These are phyloP conservation scores for Riparia riparia DNA, from an alignment of 2,113 vertebrate species.

Conservation along the genomic window DNA sequence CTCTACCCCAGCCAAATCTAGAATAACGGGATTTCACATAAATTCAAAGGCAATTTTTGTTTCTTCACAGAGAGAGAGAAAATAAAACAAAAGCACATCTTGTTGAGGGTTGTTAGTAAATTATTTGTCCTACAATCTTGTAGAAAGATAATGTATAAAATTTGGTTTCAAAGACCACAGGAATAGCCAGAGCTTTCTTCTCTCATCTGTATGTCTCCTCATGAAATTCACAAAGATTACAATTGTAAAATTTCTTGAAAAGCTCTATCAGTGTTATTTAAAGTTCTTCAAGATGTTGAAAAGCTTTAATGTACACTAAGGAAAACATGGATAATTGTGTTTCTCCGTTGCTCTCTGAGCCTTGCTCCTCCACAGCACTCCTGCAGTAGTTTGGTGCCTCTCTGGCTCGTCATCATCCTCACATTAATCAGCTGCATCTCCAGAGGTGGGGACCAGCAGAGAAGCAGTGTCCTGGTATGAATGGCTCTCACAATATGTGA, in stretches of 20 bases:
- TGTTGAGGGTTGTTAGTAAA: not conserved
- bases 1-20: not conserved
- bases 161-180: not conserved
- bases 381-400: not conserved
- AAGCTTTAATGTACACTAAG: not conserved
- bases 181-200: not conserved
- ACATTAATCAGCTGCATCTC: not conserved
- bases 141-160: not conserved
- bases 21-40: not conserved
- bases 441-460: not conserved
- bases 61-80: not conserved
- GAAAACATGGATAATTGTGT: not conserved
- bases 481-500: rapidly evolving
- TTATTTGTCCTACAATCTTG: not conserved
- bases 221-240: not conserved
- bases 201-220: not conserved
- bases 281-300: not conserved
- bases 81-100: not conserved
- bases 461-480: rapidly evolving
- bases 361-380: not conserved
- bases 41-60: not conserved
- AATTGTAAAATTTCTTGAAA: not conserved
- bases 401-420: not conserved
- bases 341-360: not conserved
- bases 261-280: not conserved